Evolutionary conservation across 2,113 vertebrate species (phyloP).

Genomic region (Pluvianellus socialis): DNA sequence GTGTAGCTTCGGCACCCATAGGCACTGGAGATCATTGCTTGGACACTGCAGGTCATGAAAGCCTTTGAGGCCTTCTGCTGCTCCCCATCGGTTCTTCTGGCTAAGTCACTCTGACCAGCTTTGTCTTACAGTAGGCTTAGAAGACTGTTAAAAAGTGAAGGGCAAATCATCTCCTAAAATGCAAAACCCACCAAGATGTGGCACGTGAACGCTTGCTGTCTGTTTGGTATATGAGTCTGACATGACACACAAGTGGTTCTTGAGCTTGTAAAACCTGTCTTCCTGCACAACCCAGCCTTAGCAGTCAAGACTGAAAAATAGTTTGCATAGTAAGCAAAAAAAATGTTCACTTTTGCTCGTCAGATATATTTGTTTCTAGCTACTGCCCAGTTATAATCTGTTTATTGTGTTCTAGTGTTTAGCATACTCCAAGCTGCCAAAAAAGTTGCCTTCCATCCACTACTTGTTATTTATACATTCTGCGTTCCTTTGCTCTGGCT

Average conservation of each 20-base stretch:
- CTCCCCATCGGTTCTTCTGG: not conserved
- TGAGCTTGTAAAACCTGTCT: not conserved
- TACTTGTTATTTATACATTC: not conserved
- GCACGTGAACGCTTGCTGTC: not conserved
- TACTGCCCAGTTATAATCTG: not conserved
- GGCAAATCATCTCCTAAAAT: not conserved
- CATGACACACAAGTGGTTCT: accelerated
- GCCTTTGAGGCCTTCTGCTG: not conserved
- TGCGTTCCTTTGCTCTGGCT: not conserved
- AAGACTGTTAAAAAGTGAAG: not conserved
- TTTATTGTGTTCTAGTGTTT: not conserved
- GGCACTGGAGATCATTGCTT: not conserved
- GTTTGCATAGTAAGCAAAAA: not conserved
- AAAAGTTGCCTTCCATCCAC: not conserved
- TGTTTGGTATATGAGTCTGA: not conserved
- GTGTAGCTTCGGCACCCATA: not conserved
- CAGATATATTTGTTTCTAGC: not conserved
- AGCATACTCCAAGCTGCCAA: not conserved
- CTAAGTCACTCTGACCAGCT: not conserved
- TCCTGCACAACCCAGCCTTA: not conserved
- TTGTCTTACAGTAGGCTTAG: not conserved
- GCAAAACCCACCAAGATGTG: not conserved
- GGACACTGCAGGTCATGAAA: not conserved
- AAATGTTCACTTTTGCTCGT: not conserved
- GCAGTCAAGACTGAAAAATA: not conserved